Percentiles rank a stretch among this genome's conserved stretches.
phyloP scores from a whole-genome alignment of 2,797 vertebrate species.

The Gallinago nigripennis region DNA sequence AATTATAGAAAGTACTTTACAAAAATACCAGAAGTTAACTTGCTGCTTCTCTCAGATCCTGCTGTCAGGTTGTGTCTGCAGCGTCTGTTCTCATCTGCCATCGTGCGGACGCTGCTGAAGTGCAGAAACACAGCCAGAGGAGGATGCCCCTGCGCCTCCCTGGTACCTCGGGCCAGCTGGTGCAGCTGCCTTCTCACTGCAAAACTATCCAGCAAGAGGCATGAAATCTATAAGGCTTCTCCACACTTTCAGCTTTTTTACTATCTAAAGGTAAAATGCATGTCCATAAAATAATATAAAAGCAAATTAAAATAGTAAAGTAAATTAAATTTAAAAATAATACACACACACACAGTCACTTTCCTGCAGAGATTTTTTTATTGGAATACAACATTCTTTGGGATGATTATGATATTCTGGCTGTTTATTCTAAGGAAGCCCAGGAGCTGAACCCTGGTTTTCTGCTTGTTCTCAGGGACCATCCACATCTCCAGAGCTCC shows the following conservation, averaged over 20 bases:
- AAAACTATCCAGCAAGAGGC: background rate
- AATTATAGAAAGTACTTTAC: background rate
- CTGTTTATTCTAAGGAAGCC: background rate
- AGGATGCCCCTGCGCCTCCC: rapidly evolving
- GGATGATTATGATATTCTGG: background rate
- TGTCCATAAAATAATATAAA: background rate
- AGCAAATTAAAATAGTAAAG: background rate
- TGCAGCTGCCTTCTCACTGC: background rate
- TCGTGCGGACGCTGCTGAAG: background rate
- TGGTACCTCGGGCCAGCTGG: background rate
- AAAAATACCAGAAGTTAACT: background rate
- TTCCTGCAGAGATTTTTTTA: background rate
- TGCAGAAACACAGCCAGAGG: background rate
- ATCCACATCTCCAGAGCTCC: background rate
- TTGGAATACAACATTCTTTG: background rate
- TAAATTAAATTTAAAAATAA: too few species aligned
- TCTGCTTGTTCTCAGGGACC: background rate
- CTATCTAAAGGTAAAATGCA: background rate
- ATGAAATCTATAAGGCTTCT: background rate
- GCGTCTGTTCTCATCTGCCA: slow-evolving; percentile 38
- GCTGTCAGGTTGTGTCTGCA: background rate
- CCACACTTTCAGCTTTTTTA: background rate
- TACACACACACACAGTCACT: background rate
- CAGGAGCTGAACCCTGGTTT: background rate
- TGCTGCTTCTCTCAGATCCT: background rate